Evolutionary conservation across 2,113 vertebrate genomes (phyloP).

Genomic region (Tursiops truncatus): DNA sequence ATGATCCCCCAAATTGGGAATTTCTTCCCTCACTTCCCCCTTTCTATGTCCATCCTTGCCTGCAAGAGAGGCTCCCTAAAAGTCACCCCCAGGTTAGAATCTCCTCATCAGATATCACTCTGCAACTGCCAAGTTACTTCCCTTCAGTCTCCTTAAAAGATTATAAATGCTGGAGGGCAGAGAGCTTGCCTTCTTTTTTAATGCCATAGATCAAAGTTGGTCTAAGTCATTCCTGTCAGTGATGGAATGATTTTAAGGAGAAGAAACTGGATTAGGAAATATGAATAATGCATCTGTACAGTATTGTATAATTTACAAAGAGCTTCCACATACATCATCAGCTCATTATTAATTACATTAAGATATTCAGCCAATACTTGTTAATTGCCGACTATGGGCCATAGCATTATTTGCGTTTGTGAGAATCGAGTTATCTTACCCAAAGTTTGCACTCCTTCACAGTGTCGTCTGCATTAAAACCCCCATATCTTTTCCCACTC

Average conservation of each 20-base stretch:
- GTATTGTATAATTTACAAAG: background rate
- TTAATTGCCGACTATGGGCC: background rate
- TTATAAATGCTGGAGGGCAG: background rate
- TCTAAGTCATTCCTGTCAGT: background rate
- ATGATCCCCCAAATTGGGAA: background rate
- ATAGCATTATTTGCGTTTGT: background rate
- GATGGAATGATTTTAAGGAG: background rate
- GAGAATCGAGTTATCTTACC: background rate
- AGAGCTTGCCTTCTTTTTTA: background rate
- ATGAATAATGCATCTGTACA: background rate
- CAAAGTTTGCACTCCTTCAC: background rate
- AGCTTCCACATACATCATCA: background rate
- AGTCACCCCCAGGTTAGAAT: background rate
- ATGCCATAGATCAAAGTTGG: background rate
- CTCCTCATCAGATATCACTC: background rate
- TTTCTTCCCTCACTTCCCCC: background rate
- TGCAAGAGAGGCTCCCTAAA: background rate
- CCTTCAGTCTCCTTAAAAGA: background rate
- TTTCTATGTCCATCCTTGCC: background rate
- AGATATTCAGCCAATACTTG: background rate
- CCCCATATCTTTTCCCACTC: background rate
- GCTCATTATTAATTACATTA: background rate
- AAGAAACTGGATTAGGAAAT: background rate
- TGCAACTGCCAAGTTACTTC: background rate
- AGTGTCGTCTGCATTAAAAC: background rate